Evolutionary conservation across 1,140 invertebrate genomes (phyloP).

Genomic region (Ridgeia piscesae): DNA sequence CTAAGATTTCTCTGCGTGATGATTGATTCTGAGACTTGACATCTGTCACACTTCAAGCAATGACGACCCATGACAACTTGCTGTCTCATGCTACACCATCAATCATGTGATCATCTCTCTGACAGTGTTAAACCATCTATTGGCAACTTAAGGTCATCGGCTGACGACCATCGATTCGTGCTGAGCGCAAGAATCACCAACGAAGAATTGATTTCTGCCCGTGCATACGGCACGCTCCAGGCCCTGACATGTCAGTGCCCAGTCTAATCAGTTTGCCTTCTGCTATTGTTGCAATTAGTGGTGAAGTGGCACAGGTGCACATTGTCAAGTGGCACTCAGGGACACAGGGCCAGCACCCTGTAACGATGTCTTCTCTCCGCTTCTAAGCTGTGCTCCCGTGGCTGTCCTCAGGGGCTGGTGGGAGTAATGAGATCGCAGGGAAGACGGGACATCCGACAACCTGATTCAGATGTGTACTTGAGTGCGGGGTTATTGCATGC

Average conservation of each 20-base stretch:
- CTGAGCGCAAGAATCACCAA: not conserved
- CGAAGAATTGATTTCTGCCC: not conserved
- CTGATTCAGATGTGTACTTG: not conserved
- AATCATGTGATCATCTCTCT: not conserved
- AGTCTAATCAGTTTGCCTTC: not conserved
- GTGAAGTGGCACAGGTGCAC: not conserved
- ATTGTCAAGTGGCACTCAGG: not conserved
- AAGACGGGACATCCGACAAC: not conserved
- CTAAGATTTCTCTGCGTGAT: not conserved
- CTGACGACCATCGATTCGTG: not conserved
- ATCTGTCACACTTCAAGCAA: not conserved
- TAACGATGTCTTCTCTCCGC: not conserved
- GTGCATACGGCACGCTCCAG: not conserved
- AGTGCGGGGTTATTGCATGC: not conserved
- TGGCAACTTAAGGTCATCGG: not conserved
- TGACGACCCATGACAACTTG: not conserved
- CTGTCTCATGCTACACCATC: not conserved
- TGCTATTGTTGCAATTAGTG: not conserved
- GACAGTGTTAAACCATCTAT: not conserved
- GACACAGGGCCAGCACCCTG: not conserved
- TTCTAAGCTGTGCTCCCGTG: not conserved
- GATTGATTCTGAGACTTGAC: not conserved
- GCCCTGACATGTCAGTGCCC: not conserved
- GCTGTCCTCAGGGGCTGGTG: not conserved
- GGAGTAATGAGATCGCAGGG: not conserved